Evolutionary conservation across 2,113 vertebrate genomes (phyloP).

Genomic region (Prunella himalayana): DNA sequence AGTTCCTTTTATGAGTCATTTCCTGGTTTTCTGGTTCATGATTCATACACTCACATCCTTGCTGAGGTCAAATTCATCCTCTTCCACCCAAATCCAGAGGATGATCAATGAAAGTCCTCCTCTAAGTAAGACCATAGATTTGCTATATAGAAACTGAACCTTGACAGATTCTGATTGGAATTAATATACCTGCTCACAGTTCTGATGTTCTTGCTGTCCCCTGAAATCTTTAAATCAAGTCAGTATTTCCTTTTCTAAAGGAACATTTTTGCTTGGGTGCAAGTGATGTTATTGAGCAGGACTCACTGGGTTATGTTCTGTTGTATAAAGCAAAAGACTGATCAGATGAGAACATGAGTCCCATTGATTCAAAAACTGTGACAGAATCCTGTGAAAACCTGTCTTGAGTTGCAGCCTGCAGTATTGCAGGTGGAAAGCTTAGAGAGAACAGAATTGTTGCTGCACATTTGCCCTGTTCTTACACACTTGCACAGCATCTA

Average conservation of each 20-base stretch:
- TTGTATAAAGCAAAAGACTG: neutral
- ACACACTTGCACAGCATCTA: neutral
- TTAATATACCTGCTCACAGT: neutral
- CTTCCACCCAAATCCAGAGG: neutral
- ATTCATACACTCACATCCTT: neutral
- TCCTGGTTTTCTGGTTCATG: neutral
- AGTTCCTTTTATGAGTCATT: neutral
- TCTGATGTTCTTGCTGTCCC: neutral
- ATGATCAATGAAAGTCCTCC: neutral
- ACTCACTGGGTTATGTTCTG: neutral
- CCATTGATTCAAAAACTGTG: neutral
- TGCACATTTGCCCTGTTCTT: neutral
- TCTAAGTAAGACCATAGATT: neutral
- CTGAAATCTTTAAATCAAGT: neutral
- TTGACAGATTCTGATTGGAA: neutral
- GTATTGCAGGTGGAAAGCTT: neutral
- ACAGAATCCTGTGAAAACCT: neutral
- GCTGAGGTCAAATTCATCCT: neutral
- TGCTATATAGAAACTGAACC: neutral
- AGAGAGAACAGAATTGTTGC: neutral
- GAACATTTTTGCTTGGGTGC: neutral
- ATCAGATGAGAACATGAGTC: neutral
- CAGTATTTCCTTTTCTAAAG: neutral
- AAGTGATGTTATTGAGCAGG: neutral
- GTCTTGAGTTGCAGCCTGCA: rapidly evolving